phyloP scores from a whole-genome alignment of 2,888 invertebrate species.

The Agapostemon virescens region DNA sequence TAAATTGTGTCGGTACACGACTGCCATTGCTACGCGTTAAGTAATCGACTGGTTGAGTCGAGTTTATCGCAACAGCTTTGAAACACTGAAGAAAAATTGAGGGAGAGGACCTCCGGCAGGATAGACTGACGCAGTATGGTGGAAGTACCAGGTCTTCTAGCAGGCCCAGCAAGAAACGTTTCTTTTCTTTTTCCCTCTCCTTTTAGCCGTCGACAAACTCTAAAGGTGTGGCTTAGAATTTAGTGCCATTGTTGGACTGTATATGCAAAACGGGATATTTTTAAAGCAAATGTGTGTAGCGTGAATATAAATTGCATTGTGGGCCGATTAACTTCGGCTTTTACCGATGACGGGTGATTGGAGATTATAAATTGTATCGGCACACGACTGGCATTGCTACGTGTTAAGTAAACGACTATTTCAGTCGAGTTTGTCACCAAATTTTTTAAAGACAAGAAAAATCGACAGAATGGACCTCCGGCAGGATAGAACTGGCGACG shows the following conservation, averaged over 20 bases:
- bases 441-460: no score
- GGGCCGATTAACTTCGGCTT: not conserved
- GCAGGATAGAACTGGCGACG: not conserved
- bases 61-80: not conserved
- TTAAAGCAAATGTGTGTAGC: not conserved
- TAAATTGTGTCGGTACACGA: not conserved
- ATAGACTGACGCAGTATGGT: constrained; percentile 8
- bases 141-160: no score
- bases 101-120: not conserved
- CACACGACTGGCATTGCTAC: not conserved
- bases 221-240: no score
- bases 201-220: no score
- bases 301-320: not conserved
- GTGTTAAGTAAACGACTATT: not conserved
- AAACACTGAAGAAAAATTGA: not conserved
- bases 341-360: not conserved
- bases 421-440: not conserved
- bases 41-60: not conserved
- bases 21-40: not conserved
- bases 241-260: no score
- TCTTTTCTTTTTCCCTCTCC: no score
- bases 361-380: not conserved
- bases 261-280: no score
- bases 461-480: not conserved
- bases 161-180: no score